Evolutionary conservation across 2,888 invertebrate genomes (phyloP).

Genomic region (Protodeltote pygarga): DNA sequence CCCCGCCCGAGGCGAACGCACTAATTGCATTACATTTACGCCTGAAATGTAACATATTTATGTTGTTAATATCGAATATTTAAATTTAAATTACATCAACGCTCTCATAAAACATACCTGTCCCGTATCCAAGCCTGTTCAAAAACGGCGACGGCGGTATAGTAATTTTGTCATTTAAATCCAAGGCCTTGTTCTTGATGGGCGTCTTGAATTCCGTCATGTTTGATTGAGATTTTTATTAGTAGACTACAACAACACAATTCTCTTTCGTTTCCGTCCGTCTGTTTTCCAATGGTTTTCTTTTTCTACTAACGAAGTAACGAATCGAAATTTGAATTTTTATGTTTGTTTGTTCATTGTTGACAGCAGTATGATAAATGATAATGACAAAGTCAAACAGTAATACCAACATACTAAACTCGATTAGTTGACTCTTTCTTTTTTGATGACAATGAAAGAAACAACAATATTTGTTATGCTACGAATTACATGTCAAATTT

Average conservation of each 20-base stretch:
- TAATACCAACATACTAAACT: conserved; percentile 7
- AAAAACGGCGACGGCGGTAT: conserved; percentile 92
- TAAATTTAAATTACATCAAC: too few species aligned
- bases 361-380: too few species aligned
- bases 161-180: conserved; percentile 65
- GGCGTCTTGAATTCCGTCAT: conserved; percentile 80
- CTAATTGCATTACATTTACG: conserved; percentile 91
- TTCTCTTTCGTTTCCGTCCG: too few species aligned
- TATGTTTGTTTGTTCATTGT: too few species aligned
- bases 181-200: conserved; percentile 62
- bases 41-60: conserved; percentile 78
- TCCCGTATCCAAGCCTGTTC: conserved; percentile 91
- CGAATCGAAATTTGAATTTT: conserved; percentile 6
- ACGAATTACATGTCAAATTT: background rate
- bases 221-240: conserved; percentile 2
- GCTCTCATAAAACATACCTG: too few species aligned
- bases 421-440: background rate
- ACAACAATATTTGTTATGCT: background rate
- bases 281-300: too few species aligned
- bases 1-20: conserved; percentile 90
- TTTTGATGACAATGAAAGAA: background rate
- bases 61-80: background rate
- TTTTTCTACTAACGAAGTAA: too few species aligned
- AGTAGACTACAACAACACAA: background rate
- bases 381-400: conserved; percentile 2